phyloP scores from a whole-genome alignment of 2,113 vertebrate species.

The Heterocephalus glaber region DNA sequence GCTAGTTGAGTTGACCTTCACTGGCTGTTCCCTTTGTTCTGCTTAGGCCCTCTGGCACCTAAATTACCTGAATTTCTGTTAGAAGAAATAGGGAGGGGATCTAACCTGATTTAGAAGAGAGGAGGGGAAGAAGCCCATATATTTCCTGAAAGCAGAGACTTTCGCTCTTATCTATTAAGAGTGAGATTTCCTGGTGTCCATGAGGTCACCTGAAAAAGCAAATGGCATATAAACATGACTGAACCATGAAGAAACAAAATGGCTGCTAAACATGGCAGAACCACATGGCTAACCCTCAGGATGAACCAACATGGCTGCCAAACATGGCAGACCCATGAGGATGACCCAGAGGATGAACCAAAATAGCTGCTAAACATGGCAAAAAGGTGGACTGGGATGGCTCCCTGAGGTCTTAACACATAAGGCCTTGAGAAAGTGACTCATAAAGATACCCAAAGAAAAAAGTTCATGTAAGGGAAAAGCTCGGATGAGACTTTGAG shows the following conservation, averaged over 20 bases:
- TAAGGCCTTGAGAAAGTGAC: not conserved
- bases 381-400: not conserved
- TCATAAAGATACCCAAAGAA: not conserved
- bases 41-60: not conserved
- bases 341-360: no score
- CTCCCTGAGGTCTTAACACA: not conserved
- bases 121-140: not conserved
- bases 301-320: no score
- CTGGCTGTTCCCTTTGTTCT: not conserved
- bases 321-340: no score
- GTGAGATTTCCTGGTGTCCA: not conserved
- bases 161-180: not conserved
- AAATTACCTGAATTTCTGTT: not conserved
- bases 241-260: not conserved
- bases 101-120: not conserved
- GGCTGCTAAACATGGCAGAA: no score
- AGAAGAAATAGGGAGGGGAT: not conserved
- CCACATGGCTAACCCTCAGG: no score
- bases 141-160: not conserved
- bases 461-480: not conserved
- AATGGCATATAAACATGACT: not conserved
- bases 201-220: not conserved
- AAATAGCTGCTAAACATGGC: no score
- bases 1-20: not conserved
- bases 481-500: not conserved